phyloP scores from a whole-genome alignment of 2,797 vertebrate genomes.

The Lindbergichthys nudifrons region DNA sequence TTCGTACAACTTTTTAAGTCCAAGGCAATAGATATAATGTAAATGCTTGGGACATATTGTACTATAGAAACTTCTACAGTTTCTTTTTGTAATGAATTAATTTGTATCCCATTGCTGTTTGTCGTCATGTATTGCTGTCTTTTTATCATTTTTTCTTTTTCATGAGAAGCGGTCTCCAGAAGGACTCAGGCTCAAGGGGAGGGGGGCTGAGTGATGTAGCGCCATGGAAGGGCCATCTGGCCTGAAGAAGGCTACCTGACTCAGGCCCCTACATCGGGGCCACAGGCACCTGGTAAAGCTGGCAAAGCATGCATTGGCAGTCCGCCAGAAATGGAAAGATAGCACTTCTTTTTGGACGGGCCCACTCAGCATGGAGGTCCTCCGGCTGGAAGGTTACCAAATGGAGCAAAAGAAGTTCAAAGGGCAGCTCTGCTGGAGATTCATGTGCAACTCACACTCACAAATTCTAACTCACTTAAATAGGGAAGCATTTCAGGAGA shows the following conservation, averaged over 20 bases:
- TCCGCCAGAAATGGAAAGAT: constrained; percentile 66
- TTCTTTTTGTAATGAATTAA: not conserved
- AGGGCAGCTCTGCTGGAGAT: constrained; percentile 57
- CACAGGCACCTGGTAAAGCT: constrained; percentile 74
- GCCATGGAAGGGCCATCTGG: constrained; percentile 80
- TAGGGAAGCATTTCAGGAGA: not conserved
- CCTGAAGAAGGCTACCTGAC: constrained; percentile 73
- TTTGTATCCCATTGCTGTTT: not conserved
- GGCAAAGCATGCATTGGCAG: constrained; percentile 63
- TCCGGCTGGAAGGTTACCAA: constrained; percentile 73
- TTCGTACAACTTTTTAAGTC: constrained; percentile 5
- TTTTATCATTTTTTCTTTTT: constrained; percentile 32
- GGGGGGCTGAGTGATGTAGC: constrained; percentile 61
- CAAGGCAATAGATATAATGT: not conserved
- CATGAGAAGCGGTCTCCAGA: constrained; percentile 51
- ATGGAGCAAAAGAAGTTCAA: constrained; percentile 68
- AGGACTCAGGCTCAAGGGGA: constrained; percentile 29
- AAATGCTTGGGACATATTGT: not conserved
- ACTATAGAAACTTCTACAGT: not conserved
- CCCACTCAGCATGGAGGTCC: constrained; percentile 63
- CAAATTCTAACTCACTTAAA: not conserved
- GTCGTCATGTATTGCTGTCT: constrained; percentile 1
- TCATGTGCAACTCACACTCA: constrained; percentile 16
- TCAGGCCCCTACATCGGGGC: constrained; percentile 54
- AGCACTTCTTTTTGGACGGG: constrained; percentile 71